Conservation (phyloP, 1,140 invertebrate species). For the Trachymyrmex septentrionalis region DNA sequence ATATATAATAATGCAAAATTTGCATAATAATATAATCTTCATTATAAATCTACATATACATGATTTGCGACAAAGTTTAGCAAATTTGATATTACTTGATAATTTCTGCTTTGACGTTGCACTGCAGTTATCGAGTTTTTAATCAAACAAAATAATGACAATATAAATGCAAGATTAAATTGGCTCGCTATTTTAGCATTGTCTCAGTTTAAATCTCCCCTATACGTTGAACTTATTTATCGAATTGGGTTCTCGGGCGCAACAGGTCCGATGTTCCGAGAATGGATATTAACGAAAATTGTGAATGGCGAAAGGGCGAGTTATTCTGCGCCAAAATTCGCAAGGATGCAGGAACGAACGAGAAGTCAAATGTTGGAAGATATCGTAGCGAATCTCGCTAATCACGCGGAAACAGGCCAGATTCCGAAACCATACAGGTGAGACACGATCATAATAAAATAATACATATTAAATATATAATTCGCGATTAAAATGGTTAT, state of each 20-base stretch:
- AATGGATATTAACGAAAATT: slow-evolving; percentile 98
- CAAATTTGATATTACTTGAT: slow-evolving; percentile 30
- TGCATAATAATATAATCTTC: slow-evolving; percentile 18
- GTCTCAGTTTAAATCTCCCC: slow-evolving; percentile 9
- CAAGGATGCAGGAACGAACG: slow-evolving; percentile 97
- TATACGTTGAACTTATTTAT: slow-evolving; percentile 21
- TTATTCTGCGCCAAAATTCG: slow-evolving; percentile 98
- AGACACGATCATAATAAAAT: slow-evolving; percentile 36
- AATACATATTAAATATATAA: background rate
- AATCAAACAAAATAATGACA: slow-evolving; percentile 1
- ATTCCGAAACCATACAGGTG: slow-evolving; percentile 98
- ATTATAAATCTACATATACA: slow-evolving; percentile 24
- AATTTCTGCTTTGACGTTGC: slow-evolving; percentile 7
- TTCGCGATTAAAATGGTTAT: background rate
- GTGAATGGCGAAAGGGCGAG: slow-evolving; percentile 98
- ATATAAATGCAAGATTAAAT: slow-evolving; percentile 14
- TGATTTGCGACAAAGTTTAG: background rate
- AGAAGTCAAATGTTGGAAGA: slow-evolving; percentile 97
- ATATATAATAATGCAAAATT: slow-evolving; percentile 44
- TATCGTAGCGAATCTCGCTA: slow-evolving; percentile 96
- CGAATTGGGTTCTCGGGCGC: slow-evolving; percentile 34
- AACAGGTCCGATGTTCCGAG: slow-evolving; percentile 90
- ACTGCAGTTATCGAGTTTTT: slow-evolving; percentile 24
- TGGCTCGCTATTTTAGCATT: slow-evolving; percentile 1
- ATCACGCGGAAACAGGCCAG: slow-evolving; percentile 97